phyloP scores from a whole-genome alignment of 2,113 vertebrate species.

The Haliaeetus leucogaster region DNA sequence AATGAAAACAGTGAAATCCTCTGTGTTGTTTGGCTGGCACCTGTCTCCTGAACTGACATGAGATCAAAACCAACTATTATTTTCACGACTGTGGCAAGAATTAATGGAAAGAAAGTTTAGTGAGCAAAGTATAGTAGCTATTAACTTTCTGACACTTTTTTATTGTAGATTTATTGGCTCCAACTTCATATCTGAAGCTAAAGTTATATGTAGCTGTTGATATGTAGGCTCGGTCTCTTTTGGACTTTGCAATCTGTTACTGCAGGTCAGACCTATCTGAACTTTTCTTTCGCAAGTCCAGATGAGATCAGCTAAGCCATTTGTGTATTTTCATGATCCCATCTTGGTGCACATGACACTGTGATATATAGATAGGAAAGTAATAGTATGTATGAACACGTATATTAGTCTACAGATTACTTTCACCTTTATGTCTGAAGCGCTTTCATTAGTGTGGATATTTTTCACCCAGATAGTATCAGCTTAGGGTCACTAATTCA shows the following conservation, averaged over 20 bases:
- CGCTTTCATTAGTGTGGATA: background rate
- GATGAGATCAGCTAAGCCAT: background rate
- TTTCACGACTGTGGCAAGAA: background rate
- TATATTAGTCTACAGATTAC: background rate
- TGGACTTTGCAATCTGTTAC: background rate
- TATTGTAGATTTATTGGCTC: background rate
- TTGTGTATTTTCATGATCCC: background rate
- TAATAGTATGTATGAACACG: background rate
- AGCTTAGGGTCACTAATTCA: background rate
- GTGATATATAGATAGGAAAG: background rate
- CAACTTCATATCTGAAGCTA: background rate
- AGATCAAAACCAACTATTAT: background rate
- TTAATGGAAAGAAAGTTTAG: background rate
- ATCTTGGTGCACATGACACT: background rate
- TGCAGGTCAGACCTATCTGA: background rate
- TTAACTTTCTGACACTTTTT: background rate
- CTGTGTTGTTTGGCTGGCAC: background rate
- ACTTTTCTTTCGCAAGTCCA: background rate
- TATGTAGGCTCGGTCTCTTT: background rate
- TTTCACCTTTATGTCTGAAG: background rate
- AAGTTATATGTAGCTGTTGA: background rate
- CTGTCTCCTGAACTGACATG: background rate
- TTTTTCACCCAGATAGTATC: background rate
- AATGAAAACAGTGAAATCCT: slow-evolving; percentile 1
- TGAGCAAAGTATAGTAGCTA: background rate